phyloP scores from a whole-genome alignment of 2,113 vertebrate genomes.

The Lichenostomus cassidix region DNA sequence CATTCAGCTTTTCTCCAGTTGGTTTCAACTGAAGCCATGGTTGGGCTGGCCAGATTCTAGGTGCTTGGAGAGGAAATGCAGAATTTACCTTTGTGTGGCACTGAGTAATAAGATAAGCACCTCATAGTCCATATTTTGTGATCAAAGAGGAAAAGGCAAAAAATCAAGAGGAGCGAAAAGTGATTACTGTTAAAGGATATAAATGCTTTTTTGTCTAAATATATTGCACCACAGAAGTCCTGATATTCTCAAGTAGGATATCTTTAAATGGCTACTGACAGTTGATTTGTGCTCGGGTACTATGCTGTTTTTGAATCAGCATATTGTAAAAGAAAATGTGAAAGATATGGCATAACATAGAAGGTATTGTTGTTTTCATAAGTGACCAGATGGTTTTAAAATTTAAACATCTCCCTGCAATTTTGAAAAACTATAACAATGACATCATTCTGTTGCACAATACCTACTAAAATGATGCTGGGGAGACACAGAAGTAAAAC shows the following conservation, averaged over 20 bases:
- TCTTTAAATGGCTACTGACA: conserved; percentile 21
- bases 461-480: not conserved
- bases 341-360: not conserved
- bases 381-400: not conserved
- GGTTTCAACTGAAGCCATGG: not conserved
- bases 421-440: not conserved
- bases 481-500: not conserved
- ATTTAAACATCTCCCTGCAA: not conserved
- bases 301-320: not conserved
- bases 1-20: not conserved
- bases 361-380: conserved; percentile 7
- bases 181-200: not conserved
- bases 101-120: not conserved
- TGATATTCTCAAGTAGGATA: conserved; percentile 26
- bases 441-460: not conserved
- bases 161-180: not conserved
- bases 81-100: not conserved
- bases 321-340: not conserved
- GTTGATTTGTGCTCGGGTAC: not conserved
- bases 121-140: not conserved
- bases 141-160: not conserved
- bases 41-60: not conserved
- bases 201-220: not conserved
- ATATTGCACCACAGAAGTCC: not conserved
- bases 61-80: not conserved